Evolutionary conservation across 2,888 invertebrate genomes (phyloP), one percentile per base, ranked within the genome.

Genomic region (Melieria omissa): DNA sequence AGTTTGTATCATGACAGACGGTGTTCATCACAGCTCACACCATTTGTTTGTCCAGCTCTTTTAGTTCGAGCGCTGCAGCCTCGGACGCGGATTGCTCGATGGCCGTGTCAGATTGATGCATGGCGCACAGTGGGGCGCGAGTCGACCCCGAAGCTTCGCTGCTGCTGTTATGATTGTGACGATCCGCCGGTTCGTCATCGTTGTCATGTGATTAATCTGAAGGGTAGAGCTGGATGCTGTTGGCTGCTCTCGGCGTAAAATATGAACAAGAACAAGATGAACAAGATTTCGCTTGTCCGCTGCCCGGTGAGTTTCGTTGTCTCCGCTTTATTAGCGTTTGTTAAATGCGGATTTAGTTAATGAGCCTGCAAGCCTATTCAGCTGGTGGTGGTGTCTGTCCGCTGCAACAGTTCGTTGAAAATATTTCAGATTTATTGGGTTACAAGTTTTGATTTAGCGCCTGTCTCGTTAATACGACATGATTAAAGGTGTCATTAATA

Each of bases 271-370:
- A 29, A 29, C 29, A 29, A 29, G 29, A 29, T 29, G 29, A 29
- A 29, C 29, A 29, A 1, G 29, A 29, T 29, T 29, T 29, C 29
- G 29, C 29, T 29, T 29, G 29, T 29, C 29, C 3, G 29, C 29
- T 29, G 29, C 29, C 29, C 29, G 29, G 29, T 3, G 29, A 29
- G 29, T 29, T 29, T 29, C 29, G 29, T 29, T 29, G 29, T 29
- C 16, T 71, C 9, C 61, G 69, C 44, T 65, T 74, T 76, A 77
- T 78, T 79, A 78, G 78, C 76, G 77, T 81, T 83, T 82, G 80
- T 82, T 83, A 80, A 83, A 80, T 77, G 80, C 79, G 80, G 81
- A 82, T 83, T 82, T 83, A 80, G 82, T 81, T 82, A 83, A 83
- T 83, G 81, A 77, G 76, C 42, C 29, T 29, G 54, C 42, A 46